Percentiles rank a stretch among this genome's conserved stretches.
Conservation (phyloP, 2,113 vertebrate species). For the Lepus europaeus region DNA sequence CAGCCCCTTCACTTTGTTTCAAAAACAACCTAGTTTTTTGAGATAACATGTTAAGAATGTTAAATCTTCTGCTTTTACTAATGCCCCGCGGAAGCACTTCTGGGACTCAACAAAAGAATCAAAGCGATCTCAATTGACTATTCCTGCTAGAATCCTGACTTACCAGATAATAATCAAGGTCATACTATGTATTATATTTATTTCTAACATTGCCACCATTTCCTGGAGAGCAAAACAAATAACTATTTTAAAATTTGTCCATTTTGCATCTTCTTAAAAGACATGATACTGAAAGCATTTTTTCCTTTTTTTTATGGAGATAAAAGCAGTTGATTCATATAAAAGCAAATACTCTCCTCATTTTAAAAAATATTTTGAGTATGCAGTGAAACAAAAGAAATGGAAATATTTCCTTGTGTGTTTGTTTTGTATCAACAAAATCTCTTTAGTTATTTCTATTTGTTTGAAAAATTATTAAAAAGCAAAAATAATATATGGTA, state of each 20-base stretch:
- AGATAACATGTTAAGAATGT: not conserved
- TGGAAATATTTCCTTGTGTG: not conserved
- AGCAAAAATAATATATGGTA: not conserved
- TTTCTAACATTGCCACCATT: not conserved
- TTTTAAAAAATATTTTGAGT: not conserved
- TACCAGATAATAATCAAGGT: not conserved
- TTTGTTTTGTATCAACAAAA: conserved; percentile 52
- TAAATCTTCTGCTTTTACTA: not conserved
- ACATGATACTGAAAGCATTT: not conserved
- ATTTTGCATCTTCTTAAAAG: not conserved
- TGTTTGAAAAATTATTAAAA: conserved; percentile 50
- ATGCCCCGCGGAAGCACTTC: not conserved
- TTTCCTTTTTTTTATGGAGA: not conserved
- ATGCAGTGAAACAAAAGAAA: not conserved
- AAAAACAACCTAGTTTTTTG: not conserved
- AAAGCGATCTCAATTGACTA: not conserved
- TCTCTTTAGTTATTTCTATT: not conserved
- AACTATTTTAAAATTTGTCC: not conserved
- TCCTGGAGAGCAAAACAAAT: not conserved
- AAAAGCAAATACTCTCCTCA: not conserved
- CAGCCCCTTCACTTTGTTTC: not conserved
- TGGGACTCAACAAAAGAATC: not conserved
- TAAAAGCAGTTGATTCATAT: not conserved
- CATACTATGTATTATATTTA: not conserved
- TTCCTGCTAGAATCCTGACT: not conserved